Evolutionary conservation across 2,797 vertebrate species (phyloP).

Genomic region (Nannoperca australis): DNA sequence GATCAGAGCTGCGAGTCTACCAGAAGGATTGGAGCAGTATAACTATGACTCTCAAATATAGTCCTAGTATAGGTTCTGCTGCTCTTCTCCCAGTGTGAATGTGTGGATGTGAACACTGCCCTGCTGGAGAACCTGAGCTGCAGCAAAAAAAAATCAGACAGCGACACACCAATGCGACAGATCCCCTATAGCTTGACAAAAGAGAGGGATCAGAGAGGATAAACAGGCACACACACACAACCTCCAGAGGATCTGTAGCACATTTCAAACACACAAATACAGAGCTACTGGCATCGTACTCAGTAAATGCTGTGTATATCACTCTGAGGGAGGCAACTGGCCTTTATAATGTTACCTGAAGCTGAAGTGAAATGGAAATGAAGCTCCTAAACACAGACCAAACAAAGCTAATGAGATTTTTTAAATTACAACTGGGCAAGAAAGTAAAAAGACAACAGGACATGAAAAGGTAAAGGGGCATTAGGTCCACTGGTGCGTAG

Average conservation of each 20-base stretch:
- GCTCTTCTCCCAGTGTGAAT: neutral
- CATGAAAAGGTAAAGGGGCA: neutral
- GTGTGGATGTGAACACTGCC: neutral
- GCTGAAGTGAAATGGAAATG: slow-evolving; percentile 14
- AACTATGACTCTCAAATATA: neutral
- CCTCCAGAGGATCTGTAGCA: slow-evolving; percentile 31
- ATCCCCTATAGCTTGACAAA: slow-evolving; percentile 37
- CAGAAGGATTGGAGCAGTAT: neutral
- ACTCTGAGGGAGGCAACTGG: neutral
- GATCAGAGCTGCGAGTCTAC: neutral
- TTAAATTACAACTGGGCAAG: neutral
- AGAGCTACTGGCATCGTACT: neutral
- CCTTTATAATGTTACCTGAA: slow-evolving; percentile 9
- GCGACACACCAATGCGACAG: slow-evolving; percentile 1
- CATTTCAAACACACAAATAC: slow-evolving; percentile 20
- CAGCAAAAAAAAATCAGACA: neutral
- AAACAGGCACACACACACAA: slow-evolving; percentile 28
- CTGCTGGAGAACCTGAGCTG: slow-evolving; percentile 5
- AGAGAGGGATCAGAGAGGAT: slow-evolving; percentile 47
- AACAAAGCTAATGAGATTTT: slow-evolving; percentile 20
- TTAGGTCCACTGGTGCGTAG: neutral
- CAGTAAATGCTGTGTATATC: neutral
- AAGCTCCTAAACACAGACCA: neutral
- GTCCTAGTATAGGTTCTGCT: neutral
- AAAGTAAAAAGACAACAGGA: neutral